phyloP scores from a whole-genome alignment of 2,113 vertebrate genomes.

The Zingel zingel region DNA sequence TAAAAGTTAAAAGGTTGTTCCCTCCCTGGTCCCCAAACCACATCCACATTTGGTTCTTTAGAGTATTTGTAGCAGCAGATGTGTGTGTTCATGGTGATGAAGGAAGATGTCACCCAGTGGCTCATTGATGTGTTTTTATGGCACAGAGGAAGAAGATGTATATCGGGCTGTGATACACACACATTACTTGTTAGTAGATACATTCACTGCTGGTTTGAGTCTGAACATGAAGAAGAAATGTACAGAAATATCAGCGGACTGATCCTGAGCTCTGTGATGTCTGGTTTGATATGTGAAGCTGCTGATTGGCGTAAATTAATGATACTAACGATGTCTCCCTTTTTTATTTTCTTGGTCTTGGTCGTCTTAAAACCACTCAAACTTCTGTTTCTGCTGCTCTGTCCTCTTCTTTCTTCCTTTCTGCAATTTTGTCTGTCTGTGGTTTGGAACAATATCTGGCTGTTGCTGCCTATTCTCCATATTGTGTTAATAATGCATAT shows the following conservation, averaged over 20 bases:
- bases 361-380: neutral
- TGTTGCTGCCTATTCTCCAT: neutral
- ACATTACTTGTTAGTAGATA: too few species aligned
- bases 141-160: too few species aligned
- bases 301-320: neutral
- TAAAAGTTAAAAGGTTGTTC: too few species aligned
- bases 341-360: too few species aligned
- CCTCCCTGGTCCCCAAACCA: too few species aligned
- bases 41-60: too few species aligned
- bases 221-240: neutral
- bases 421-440: constrained; percentile 8
- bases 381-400: neutral
- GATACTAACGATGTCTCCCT: constrained; percentile 30
- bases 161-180: too few species aligned
- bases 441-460: neutral
- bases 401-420: neutral
- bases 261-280: neutral
- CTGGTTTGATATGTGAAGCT: constrained; percentile 3
- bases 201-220: neutral
- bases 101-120: too few species aligned
- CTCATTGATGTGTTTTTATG: too few species aligned
- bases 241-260: too few species aligned
- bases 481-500: neutral
- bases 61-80: too few species aligned
- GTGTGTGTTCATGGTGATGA: too few species aligned